Conservation (phyloP, 2,888 invertebrate species). For the Ernsta delagoae region DNA sequence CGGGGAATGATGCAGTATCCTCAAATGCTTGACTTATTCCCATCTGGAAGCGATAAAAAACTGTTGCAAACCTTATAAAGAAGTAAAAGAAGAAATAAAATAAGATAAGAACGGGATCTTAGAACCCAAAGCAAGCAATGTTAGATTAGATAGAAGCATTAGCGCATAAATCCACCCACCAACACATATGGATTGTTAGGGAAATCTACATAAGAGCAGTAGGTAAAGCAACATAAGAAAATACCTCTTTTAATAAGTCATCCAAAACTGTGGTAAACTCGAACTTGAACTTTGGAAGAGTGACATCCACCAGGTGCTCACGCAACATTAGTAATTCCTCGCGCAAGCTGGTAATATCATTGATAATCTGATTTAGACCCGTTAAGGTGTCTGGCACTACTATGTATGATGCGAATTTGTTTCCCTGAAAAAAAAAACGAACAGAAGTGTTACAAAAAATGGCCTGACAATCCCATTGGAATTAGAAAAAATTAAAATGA, state of each 20-base stretch:
- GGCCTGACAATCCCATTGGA: too few relatives aligned
- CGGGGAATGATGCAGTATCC: constrained; percentile 88
- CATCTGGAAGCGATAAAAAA: constrained; percentile 70
- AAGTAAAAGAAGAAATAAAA: too few relatives aligned
- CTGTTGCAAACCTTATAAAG: too few relatives aligned
- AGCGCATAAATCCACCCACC: too few relatives aligned
- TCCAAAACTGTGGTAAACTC: constrained; percentile 87
- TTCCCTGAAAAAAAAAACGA: constrained; percentile 80
- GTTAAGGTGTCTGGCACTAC: constrained; percentile 87
- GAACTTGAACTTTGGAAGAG: constrained; percentile 90
- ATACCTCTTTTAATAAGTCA: constrained; percentile 85
- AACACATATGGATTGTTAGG: too few relatives aligned
- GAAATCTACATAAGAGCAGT: too few relatives aligned
- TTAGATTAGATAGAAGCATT: too few relatives aligned
- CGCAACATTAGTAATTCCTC: constrained; percentile 85
- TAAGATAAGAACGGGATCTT: too few relatives aligned
- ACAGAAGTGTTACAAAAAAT: background rate
- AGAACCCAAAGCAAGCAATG: too few relatives aligned
- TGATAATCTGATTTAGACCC: constrained; percentile 86
- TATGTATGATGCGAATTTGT: constrained; percentile 90
- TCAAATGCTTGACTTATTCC: constrained; percentile 90
- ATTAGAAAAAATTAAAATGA: too few relatives aligned
- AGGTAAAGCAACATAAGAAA: too few relatives aligned
- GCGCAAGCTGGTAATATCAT: constrained; percentile 83
- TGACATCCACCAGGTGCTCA: constrained; percentile 85